Conservation (phyloP, 2,797 vertebrate genomes). For the Mycteria americana region DNA sequence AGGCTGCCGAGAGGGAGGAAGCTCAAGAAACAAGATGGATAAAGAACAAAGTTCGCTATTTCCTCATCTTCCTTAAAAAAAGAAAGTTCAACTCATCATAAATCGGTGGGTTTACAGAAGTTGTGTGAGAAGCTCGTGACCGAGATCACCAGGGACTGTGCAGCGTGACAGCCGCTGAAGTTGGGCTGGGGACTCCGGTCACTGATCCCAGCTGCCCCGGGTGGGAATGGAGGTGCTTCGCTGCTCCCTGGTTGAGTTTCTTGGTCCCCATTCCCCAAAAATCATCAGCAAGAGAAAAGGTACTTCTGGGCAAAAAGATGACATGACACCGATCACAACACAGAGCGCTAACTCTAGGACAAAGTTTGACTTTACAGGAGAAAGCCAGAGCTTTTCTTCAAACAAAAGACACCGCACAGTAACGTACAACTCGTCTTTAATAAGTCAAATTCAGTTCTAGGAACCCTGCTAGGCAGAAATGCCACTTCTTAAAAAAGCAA, state of each 20-base stretch:
- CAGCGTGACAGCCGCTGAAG: rapidly evolving
- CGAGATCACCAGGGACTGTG: rapidly evolving
- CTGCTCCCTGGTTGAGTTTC: not conserved
- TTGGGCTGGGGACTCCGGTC: not conserved
- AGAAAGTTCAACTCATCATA: not conserved
- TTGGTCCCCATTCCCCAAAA: not conserved
- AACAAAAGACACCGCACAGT: rapidly evolving
- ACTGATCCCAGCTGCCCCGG: rapidly evolving
- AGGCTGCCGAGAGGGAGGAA: not conserved
- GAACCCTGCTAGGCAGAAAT: not conserved
- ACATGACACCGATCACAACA: rapidly evolving
- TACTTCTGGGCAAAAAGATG: not conserved
- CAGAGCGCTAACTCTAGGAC: not conserved
- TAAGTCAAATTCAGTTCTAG: not conserved
- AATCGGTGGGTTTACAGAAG: rapidly evolving
- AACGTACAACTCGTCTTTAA: not conserved
- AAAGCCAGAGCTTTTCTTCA: not conserved
- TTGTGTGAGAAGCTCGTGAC: rapidly evolving
- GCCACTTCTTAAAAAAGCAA: not conserved
- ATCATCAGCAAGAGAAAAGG: rapidly evolving
- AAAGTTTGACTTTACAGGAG: not conserved
- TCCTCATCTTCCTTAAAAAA: not conserved
- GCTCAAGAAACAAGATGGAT: rapidly evolving
- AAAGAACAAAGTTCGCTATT: not conserved
- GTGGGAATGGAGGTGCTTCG: rapidly evolving